Evolutionary conservation across 2,888 invertebrate species (phyloP), one percentile per base, ranked within the genome.

Genomic region (Leptinotarsa juncta): DNA sequence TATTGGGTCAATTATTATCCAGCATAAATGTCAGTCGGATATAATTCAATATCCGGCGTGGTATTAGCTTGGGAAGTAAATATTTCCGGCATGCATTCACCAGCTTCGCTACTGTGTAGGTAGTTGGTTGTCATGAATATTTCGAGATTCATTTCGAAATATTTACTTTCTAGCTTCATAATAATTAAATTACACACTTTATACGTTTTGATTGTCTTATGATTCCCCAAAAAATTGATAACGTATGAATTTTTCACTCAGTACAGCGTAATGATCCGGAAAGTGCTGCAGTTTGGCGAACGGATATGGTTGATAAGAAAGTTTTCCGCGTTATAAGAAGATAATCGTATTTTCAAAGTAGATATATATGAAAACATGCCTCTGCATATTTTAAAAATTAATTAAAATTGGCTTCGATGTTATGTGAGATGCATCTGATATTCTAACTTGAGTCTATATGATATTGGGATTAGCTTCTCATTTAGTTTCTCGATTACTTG

Each of bases 381-480:
- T 62, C 62, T 62, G 62, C 62, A 62, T 62, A 62, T 62, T 62
- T 62, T 62, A 62, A 62, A 62, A 62, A 62, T 62, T 62, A 62
- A 62, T 62, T 57, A n/a, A 42, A 62, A 62, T 62, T 62, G 62
- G 62, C 32, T 62, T 12, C 32, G 62, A 62, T 62, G 62, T 62
- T 62, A 62, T 57, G 23, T 57, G 57, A 16, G 62, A 42, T 62
- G 42, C 62, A 62, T 62, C 62, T 32, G 62, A 62, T 62, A 62
- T n/a, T 42, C 4, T n/a, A 62, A 16, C 42, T n/a, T 42, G 57
- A 16, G 62, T 62, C 62, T 62, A 42, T 62, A 62, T 62, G 42
- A 14, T 18, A 62, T 62, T 62, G 16, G 62, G 42, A 62, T 62
- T 32, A 62, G 42, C 62, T 62, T 62, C 62, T 62, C 62, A 62